These are phyloP conservation scores for Paragorgia papillata DNA, from an alignment of 92 coral and sea anemone species.

Conservation along the genomic window DNA sequence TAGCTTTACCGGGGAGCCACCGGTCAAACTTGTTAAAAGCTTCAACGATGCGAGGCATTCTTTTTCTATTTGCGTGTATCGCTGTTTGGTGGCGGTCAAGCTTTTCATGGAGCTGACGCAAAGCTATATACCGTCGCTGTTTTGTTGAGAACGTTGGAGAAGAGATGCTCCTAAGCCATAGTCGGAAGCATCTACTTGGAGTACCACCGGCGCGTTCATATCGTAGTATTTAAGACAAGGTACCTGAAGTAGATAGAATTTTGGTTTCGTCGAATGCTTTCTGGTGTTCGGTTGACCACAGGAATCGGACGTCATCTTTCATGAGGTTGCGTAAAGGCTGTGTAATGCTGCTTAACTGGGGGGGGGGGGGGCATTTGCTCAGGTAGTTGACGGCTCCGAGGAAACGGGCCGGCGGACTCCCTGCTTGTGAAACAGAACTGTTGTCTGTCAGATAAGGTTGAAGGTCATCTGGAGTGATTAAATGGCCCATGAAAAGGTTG, in stretches of 20 bases:
- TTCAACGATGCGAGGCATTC: slow-evolving; percentile 63
- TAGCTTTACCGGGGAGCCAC: slow-evolving; percentile 52
- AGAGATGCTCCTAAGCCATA: slow-evolving; percentile 49
- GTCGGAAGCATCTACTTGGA: slow-evolving; percentile 58
- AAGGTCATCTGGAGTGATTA: slow-evolving; percentile 55
- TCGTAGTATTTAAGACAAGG: slow-evolving; percentile 57
- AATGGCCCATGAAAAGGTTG: slow-evolving; percentile 58
- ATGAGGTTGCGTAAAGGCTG: slow-evolving; percentile 47
- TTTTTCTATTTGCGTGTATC: slow-evolving; percentile 51
- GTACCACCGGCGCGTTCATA: slow-evolving; percentile 54
- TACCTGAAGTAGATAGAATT: slow-evolving; percentile 44
- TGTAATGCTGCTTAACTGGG: slow-evolving; percentile 53
- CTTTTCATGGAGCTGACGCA: too few relatives aligned
- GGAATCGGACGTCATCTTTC: slow-evolving; percentile 34
- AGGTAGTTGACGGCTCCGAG: too few relatives aligned
- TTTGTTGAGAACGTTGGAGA: slow-evolving; percentile 41
- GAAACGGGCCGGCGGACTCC: too few relatives aligned
- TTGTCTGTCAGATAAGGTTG: slow-evolving; percentile 51
- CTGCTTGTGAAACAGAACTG: slow-evolving; percentile 36
- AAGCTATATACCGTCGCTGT: too few relatives aligned
- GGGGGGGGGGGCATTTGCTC: slow-evolving; percentile 60
- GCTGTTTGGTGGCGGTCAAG: slow-evolving; percentile 50
- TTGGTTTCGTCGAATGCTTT: slow-evolving; percentile 50
- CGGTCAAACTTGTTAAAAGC: slow-evolving; percentile 59
- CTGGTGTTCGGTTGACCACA: slow-evolving; percentile 54